Base-by-base conservation (phyloP, 1,140 invertebrate genomes). In the Trissolcus basalis region DNA sequence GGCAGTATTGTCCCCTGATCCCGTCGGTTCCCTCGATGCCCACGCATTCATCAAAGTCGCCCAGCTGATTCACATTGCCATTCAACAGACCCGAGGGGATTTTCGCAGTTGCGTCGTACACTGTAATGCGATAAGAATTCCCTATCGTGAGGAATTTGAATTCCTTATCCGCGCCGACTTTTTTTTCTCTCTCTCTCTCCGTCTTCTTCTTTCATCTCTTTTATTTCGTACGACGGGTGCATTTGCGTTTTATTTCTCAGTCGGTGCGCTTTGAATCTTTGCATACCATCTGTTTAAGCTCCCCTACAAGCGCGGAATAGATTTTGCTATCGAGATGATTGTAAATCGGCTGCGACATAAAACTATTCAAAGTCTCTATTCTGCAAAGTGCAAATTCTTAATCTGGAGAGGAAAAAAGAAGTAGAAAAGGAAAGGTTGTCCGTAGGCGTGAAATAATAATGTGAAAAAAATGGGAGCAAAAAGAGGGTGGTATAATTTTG, bases 11-110 rank as follows among this genome's bases (percentile, higher is more conserved):
- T 14, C 91, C 92, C 1, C 80, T 84, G 9, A 92, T 87, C 12
- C 82, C 85, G 4, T 87, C 82, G 50, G 67, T 80, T 64, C 81
- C 85, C 32, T 84, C 73, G 11, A 87, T 79, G n/a, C 80, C 81
- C 45, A 92, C 41, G 74, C 91, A 92, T 70, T 92, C 90, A 78
- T 92, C 91, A 61, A 91, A 92, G 74, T 92, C 91, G 8, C 91
- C 91, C 5, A 90, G 86, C 54, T 92, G 91, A 86, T 92, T 92
- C 7, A 92, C 87, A 78, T 92, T 92, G 39, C 91, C 91, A 81
- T 88, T 92, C 13, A 92, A 68, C 13, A 92, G 84, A 43, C 91
- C 91, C 5, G 91, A 91, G 36, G 91, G 87, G 33, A 91, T 81
- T 80, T 90, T 90, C 3, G 90, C 91, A 6, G 90, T 90, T 3